Conservation (phyloP, 2,797 vertebrate genomes). For the Hirundo rustica region DNA sequence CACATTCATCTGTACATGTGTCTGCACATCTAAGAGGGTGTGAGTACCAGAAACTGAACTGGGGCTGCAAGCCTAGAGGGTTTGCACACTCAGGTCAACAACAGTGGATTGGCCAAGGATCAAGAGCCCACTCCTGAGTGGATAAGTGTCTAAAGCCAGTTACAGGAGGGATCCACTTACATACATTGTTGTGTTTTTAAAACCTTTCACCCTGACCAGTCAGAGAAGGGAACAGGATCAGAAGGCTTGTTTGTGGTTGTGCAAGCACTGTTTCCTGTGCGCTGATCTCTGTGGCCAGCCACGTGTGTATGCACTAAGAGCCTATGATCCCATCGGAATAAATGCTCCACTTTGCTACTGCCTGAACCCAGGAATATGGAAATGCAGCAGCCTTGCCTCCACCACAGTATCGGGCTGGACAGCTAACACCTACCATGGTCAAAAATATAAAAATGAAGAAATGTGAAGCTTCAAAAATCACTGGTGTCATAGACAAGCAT, state of each 20-base stretch:
- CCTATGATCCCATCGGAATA: not conserved
- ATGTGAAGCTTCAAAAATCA: not conserved
- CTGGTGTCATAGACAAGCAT: not conserved
- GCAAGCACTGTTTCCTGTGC: not conserved
- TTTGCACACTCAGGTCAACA: not conserved
- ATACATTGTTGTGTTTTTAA: not conserved
- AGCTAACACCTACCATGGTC: not conserved
- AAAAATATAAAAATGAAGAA: not conserved
- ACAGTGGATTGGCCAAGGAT: not conserved
- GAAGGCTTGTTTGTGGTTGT: not conserved
- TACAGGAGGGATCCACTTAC: not conserved
- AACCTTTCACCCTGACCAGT: not conserved
- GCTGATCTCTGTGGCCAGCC: not conserved
- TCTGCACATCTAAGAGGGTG: not conserved
- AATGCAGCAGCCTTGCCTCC: not conserved
- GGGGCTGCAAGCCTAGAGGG: not conserved
- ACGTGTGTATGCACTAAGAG: accelerated
- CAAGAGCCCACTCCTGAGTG: not conserved
- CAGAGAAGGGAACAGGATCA: not conserved
- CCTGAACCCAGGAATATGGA: not conserved
- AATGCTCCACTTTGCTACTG: not conserved
- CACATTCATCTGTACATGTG: accelerated
- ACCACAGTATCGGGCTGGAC: not conserved
- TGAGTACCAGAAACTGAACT: not conserved
- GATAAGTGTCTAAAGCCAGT: not conserved